Evolutionary conservation across 2,113 vertebrate genomes (phyloP).

Genomic region (Atherinomorus stipes): DNA sequence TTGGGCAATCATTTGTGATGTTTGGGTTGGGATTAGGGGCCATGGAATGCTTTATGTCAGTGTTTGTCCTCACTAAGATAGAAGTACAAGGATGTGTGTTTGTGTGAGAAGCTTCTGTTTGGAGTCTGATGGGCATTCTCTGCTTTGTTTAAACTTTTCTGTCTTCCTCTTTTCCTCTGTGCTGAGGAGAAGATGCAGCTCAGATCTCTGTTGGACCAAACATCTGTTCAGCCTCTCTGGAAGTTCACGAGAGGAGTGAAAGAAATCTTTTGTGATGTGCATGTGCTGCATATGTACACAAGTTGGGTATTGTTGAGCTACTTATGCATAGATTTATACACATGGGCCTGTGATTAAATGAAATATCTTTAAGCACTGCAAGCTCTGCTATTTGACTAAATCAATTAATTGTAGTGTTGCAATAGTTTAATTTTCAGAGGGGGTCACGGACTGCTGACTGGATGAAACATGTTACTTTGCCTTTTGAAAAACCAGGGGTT

Average conservation of each 20-base stretch:
- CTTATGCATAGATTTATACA: background rate
- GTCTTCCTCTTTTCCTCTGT: constrained; percentile 30
- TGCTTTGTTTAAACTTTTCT: constrained; percentile 31
- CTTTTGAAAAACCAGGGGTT: no score
- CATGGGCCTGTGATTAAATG: background rate
- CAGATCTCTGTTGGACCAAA: constrained; percentile 56
- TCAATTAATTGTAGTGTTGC: background rate
- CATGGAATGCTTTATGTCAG: no score
- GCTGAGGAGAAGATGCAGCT: constrained; percentile 25
- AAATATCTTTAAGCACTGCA: background rate
- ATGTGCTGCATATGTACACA: background rate
- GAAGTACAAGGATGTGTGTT: no score
- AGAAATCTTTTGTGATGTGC: constrained; percentile 8
- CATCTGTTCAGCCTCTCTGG: constrained; percentile 61
- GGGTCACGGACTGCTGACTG: no score
- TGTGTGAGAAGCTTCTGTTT: no score
- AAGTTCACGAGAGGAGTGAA: constrained; percentile 52
- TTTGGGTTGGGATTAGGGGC: no score
- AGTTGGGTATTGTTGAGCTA: background rate
- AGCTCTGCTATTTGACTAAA: background rate
- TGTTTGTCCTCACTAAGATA: no score
- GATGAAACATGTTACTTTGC: no score
- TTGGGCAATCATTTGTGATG: no score
- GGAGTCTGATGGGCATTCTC: constrained; percentile 43
- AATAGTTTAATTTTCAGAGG: no score